phyloP scores from a whole-genome alignment of 2,113 vertebrate genomes.

The Cinclus cinclus region DNA sequence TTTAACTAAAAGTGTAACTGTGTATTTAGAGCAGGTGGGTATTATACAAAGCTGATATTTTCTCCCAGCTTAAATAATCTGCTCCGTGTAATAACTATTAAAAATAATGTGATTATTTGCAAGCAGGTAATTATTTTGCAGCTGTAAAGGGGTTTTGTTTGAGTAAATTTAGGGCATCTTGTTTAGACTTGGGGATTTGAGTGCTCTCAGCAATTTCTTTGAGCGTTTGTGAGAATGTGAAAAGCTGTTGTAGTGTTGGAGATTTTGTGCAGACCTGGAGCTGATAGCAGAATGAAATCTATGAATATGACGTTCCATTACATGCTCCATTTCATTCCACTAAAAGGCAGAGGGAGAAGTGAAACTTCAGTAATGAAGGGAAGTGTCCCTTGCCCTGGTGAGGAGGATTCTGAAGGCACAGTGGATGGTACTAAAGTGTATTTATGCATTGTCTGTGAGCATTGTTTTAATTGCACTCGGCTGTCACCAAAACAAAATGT shows the following conservation, averaged over 20 bases:
- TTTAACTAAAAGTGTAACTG: constrained; percentile 20
- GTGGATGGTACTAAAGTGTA: background rate
- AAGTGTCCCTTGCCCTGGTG: background rate
- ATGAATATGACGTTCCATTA: background rate
- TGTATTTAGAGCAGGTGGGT: constrained; percentile 34
- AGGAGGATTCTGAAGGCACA: background rate
- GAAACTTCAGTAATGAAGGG: background rate
- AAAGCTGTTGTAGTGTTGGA: background rate
- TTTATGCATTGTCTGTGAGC: background rate
- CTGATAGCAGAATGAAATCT: background rate
- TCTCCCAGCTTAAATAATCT: background rate
- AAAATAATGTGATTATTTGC: constrained; percentile 14
- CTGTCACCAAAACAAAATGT: background rate
- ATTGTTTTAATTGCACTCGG: background rate
- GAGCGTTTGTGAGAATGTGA: background rate
- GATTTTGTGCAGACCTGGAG: constrained; percentile 22
- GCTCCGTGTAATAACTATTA: background rate
- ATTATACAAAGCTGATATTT: constrained; percentile 13
- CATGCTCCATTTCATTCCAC: constrained; percentile 42
- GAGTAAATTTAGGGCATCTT: constrained; percentile 3
- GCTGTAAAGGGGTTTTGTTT: background rate
- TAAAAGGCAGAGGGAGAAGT: background rate
- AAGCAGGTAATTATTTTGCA: constrained; percentile 36
- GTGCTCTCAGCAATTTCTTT: constrained; percentile 21
- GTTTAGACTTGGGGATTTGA: background rate